phyloP scores from a whole-genome alignment of 2,113 vertebrate genomes.

The Corydoras sp. region DNA sequence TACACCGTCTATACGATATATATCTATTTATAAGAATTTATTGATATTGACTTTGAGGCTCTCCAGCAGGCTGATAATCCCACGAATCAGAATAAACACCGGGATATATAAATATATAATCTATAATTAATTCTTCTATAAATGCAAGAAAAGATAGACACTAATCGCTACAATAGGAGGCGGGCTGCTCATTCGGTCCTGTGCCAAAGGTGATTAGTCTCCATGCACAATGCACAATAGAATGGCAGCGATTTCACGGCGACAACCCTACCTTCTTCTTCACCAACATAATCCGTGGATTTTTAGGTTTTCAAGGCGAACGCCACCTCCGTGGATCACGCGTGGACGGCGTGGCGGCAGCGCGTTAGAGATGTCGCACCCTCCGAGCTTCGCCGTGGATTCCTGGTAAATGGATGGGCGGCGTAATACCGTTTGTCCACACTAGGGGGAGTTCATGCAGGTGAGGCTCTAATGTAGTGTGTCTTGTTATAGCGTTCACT shows the following conservation, averaged over 20 bases:
- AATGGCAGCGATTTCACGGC: constrained; percentile 2
- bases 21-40: too few species aligned
- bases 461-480: too few species aligned
- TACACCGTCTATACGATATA: too few species aligned
- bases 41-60: too few species aligned
- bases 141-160: too few species aligned
- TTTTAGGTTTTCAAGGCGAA: neutral
- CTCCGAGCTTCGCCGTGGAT: constrained; percentile 9
- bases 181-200: neutral
- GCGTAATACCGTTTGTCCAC: neutral
- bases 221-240: constrained; percentile 10
- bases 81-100: too few species aligned
- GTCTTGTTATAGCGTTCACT: too few species aligned
- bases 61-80: too few species aligned
- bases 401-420: constrained; percentile 25
- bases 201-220: constrained; percentile 19
- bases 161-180: neutral
- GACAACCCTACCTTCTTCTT: constrained; percentile 18
- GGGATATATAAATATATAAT: too few species aligned
- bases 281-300: neutral
- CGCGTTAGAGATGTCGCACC: constrained; percentile 20
- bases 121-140: too few species aligned
- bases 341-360: constrained; percentile 9
- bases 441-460: constrained; percentile 4
- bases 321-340: constrained; percentile 21